Evolutionary conservation across 2,797 vertebrate genomes (phyloP), one percentile per base, ranked within the genome.

Genomic region (Crocodylus rhombifer): DNA sequence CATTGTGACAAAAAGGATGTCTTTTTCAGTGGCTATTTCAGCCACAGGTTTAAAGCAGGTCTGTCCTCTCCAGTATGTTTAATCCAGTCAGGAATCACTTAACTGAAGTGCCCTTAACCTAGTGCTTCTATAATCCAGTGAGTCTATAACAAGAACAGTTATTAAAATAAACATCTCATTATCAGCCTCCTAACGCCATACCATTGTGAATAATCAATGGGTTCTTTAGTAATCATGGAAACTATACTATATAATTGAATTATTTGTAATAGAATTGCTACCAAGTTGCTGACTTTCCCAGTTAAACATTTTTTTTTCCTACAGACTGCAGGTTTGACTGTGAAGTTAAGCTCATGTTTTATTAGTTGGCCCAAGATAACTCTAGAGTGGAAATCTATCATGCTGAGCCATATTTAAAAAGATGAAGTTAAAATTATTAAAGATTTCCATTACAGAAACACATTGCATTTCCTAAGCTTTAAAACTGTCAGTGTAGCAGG

Each of bases 71-170:
- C 90, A 76, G 90, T 92, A 89, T 76, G 77, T 90, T 94, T 91
- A 95, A 93, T 95, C 92, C 58, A 82, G 92, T 95, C 90, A 94
- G 91, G 82, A 94, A 55, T 94, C 87, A 82, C 91, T 96, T 94
- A 87, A 90, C 92, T 96, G 89, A 95, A 97, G 92, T 85, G 93
- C 92, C 61, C 94, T 96, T 95, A 95, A 95, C 94, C 92, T 87
- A 92, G 69, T 78, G 77, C 84, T 94, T 95, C 89, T 91, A 63
- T 25, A 93, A 91, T 95, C 81, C 89, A 83, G 73, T 89, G 57
- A 30, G 84, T 91, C 73, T 84, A 92, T 79, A 94, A 1, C 86
- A 78, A 95, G 89, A 93, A 95, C 11, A 95, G 82, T 93, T 92
- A 91, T 93, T 87, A 94, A 95, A 95, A 89, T 91, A 92, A 97